Conservation (phyloP, 2,113 vertebrate species). For the Anguilla rostrata region DNA sequence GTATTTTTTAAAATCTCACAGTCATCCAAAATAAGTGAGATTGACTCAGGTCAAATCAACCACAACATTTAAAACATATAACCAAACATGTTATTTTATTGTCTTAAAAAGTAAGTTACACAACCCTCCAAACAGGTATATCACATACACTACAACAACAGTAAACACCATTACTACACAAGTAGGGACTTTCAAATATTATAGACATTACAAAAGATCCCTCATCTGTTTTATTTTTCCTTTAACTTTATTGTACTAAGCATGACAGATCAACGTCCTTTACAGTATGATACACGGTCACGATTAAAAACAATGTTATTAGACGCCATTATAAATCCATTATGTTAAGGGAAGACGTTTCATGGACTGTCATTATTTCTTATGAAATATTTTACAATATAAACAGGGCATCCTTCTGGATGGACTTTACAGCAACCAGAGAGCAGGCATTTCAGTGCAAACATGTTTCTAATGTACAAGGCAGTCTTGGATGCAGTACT, state of each 20-base stretch:
- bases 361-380: constrained; percentile 92
- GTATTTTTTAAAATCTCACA: neutral
- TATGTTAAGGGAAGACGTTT: constrained; percentile 97
- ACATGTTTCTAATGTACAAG: constrained; percentile 83
- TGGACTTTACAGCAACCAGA: constrained; percentile 90
- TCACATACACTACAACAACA: constrained; percentile 96
- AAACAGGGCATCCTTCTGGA: constrained; percentile 89
- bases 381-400: constrained; percentile 96
- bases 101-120: constrained; percentile 97
- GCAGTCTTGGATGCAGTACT: constrained; percentile 81
- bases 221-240: constrained; percentile 79
- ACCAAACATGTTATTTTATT: constrained; percentile 98
- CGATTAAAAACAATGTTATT: constrained; percentile 95
- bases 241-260: constrained; percentile 88
- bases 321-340: constrained; percentile 92
- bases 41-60: neutral
- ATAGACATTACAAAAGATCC: constrained; percentile 95
- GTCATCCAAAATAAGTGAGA: neutral
- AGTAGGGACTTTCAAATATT: constrained; percentile 96
- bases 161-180: constrained; percentile 95
- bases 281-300: constrained; percentile 96
- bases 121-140: constrained; percentile 88
- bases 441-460: constrained; percentile 91
- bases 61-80: constrained; percentile 73
- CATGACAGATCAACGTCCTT: constrained; percentile 98